phyloP scores from a whole-genome alignment of 2,797 vertebrate species.

The Typhlichthys eigenmanni region DNA sequence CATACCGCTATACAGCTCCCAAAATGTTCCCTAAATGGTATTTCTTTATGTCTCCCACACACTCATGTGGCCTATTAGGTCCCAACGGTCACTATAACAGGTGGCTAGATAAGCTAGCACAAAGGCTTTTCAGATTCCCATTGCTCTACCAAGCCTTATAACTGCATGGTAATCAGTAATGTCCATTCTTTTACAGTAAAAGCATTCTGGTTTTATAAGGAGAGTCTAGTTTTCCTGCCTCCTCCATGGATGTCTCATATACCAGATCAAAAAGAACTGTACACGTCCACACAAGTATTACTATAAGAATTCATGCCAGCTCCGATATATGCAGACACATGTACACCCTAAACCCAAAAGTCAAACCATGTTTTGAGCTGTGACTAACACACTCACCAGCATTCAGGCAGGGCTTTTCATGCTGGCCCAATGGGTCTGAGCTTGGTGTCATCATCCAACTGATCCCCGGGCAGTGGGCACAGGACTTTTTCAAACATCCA shows the following conservation, averaged over 20 bases:
- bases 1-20: constrained; percentile 62
- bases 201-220: too few relatives aligned
- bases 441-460: constrained; percentile 64
- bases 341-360: constrained; percentile 38
- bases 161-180: constrained; percentile 4
- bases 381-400: constrained; percentile 57
- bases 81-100: constrained; percentile 8
- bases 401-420: constrained; percentile 63
- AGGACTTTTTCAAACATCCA: constrained; percentile 27
- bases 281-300: constrained; percentile 34
- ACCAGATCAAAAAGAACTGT: constrained; percentile 54
- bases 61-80: constrained; percentile 35
- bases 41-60: constrained; percentile 31
- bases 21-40: constrained; percentile 55
- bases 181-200: too few relatives aligned
- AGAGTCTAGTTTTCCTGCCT: constrained; percentile 17
- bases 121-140: constrained; percentile 23
- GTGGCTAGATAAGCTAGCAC: constrained; percentile 5
- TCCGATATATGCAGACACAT: constrained; percentile 26
- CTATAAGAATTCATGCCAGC: constrained; percentile 38
- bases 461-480: constrained; percentile 44
- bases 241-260: constrained; percentile 45
- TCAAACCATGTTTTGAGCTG: constrained; percentile 38
- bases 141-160: constrained; percentile 6
- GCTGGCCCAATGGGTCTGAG: constrained; percentile 58